These are phyloP conservation scores for Spea hammondii DNA, from an alignment of 2,797 vertebrate species.

Conservation along the genomic window DNA sequence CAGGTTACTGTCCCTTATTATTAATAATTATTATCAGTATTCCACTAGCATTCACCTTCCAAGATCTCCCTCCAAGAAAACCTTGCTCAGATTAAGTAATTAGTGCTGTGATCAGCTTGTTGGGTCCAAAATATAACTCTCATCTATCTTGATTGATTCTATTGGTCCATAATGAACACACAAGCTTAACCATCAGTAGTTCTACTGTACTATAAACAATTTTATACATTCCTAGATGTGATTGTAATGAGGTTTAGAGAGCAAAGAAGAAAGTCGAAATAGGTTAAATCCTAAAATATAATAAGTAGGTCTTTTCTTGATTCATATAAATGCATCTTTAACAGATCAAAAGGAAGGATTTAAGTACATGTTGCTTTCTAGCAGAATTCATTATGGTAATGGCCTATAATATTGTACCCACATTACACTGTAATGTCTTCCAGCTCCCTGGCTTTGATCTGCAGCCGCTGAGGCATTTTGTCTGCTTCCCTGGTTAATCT, in stretches of 20 bases:
- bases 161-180: background rate
- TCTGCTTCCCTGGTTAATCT: constrained; percentile 65
- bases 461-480: constrained; percentile 58
- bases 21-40: too few relatives aligned
- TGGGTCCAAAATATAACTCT: background rate
- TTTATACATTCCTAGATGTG: constrained; percentile 36
- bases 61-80: too few relatives aligned
- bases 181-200: constrained; percentile 2
- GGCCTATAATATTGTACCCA: constrained; percentile 56
- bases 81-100: background rate
- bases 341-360: constrained; percentile 65
- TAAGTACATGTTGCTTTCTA: constrained; percentile 65
- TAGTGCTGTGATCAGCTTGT: background rate
- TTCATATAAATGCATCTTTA: constrained; percentile 66
- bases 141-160: background rate
- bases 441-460: constrained; percentile 64
- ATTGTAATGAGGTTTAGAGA: constrained; percentile 21
- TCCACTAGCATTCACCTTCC: too few relatives aligned
- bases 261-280: constrained; percentile 38
- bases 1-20: too few relatives aligned
- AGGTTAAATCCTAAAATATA: constrained; percentile 53
- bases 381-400: constrained; percentile 71
- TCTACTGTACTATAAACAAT: constrained; percentile 39
- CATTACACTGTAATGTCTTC: constrained; percentile 27
- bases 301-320: constrained; percentile 61